Evolutionary conservation across 1,140 invertebrate genomes (phyloP), one percentile per base, ranked within the genome.

Genomic region (Drosophila bocki): DNA sequence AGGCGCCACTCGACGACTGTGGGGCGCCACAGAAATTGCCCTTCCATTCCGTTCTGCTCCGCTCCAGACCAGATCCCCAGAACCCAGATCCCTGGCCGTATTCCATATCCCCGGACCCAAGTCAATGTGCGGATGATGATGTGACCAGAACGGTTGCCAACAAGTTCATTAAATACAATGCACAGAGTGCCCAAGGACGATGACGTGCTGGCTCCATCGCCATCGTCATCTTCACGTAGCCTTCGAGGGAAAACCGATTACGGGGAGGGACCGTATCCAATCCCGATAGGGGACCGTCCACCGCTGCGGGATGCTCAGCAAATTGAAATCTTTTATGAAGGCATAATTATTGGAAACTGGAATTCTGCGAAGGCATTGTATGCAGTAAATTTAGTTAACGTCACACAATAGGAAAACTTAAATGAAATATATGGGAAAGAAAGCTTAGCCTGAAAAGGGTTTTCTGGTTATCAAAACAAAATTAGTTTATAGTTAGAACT

Each of bases 161-260:
- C 75, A 77, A 77, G 74, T 77, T 77, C 74, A 77, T 77, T 77
- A 77, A 77, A 54, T 69, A 75, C 69, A 75, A 75, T 68, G 62
- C 74, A 54, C 61, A 58, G 47, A 53, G 64, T 77, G 75, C 35
- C 74, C 75, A 77, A 77, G 75, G 75, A 77, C 75, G 63, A 77
- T 60, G 62, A 72, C 69, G 67, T 59, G 19, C 53, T 72, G 63
- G 33, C 57, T 45, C 29, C 33, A 32, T 22, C 12, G 17, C 12
- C 32, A 53, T 22, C 50, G 47, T 48, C 22, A 9, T 48, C 48
- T 19, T 45, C 17, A 22, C 44, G 59, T 64, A 51, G 47, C 68
- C 59, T 68, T 60, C 53, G 45, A 39, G 71, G 59, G 12, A 51
- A 64, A 64, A 33, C 51, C 53, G 50, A 75, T 75, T 57, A 75